Percentiles rank a stretch among this genome's conserved stretches.
Evolutionary conservation across 1,140 invertebrate genomes (phyloP).

Genomic region (Dinothrombium tinctorium): DNA sequence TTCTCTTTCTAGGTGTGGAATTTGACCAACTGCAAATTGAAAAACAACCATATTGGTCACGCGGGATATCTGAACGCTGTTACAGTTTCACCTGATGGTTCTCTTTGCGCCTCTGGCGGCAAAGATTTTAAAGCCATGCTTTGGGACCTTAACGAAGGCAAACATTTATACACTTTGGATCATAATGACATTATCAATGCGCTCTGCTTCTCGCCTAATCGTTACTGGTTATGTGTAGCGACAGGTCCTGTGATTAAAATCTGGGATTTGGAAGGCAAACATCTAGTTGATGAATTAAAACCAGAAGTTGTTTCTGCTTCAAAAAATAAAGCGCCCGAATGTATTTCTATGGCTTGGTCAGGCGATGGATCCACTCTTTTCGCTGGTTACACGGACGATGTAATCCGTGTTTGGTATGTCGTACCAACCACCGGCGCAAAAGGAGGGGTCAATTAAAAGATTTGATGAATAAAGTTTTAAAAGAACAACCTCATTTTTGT

Average conservation of each 20-base stretch:
- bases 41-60: constrained; percentile 95
- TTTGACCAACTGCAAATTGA: constrained; percentile 91
- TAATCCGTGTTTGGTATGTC: constrained; percentile 96
- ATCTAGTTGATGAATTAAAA: constrained; percentile 92
- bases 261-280: constrained; percentile 98
- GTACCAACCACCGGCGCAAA: no score
- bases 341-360: constrained; percentile 94
- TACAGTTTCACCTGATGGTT: constrained; percentile 97
- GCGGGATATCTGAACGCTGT: constrained; percentile 93
- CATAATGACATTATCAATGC: constrained; percentile 97
- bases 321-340: constrained; percentile 76
- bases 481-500: no score
- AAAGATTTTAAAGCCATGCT: constrained; percentile 99
- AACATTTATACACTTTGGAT: constrained; percentile 93
- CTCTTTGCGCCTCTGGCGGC: constrained; percentile 93
- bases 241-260: constrained; percentile 96
- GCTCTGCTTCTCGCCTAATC: constrained; percentile 87
- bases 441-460: no score
- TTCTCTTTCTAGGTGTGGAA: constrained; percentile 70
- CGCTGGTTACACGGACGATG: constrained; percentile 95
- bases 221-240: constrained; percentile 99
- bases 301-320: constrained; percentile 59
- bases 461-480: no score
- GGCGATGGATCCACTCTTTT: constrained; percentile 96
- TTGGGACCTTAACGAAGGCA: constrained; percentile 98